Evolutionary conservation across 2,888 invertebrate species (phyloP).

Genomic region (Carabus problematicus): DNA sequence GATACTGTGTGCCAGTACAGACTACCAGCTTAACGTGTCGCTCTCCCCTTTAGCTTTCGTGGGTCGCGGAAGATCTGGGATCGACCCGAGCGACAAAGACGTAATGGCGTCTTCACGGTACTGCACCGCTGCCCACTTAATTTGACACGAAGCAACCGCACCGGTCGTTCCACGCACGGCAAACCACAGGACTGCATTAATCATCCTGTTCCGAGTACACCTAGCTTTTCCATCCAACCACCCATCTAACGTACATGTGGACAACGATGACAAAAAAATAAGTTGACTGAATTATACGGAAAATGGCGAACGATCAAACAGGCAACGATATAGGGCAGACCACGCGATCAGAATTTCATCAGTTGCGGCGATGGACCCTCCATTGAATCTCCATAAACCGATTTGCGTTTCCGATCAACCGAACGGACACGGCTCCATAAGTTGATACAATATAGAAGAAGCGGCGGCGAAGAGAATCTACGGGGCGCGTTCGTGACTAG

Average conservation of each 20-base stretch:
- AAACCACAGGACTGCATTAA: background rate
- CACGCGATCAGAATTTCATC: constrained; percentile 32
- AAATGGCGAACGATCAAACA: too few species aligned
- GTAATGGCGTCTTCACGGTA: constrained; percentile 19
- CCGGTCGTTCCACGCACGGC: background rate
- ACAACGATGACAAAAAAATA: too few species aligned
- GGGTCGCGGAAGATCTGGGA: constrained; percentile 42
- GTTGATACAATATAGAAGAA: constrained; percentile 55
- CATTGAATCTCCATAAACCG: constrained; percentile 38
- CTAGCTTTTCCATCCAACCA: too few species aligned
- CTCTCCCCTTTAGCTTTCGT: constrained; percentile 35
- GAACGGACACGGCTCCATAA: constrained; percentile 11
- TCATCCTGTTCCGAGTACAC: too few species aligned
- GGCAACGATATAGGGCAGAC: constrained; percentile 6
- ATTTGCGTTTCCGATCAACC: constrained; percentile 33
- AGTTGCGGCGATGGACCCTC: background rate
- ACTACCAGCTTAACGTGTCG: constrained; percentile 18
- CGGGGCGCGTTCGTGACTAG: constrained; percentile 49
- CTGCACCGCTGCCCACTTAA: constrained; percentile 43
- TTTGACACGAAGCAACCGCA: constrained; percentile 45
- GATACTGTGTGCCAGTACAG: too few species aligned
- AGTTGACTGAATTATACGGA: too few species aligned
- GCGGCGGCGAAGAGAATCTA: constrained; percentile 50
- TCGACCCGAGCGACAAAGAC: constrained; percentile 36
- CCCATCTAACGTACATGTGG: too few species aligned